Evolutionary conservation across 2,888 invertebrate genomes (phyloP), one percentile per base, ranked within the genome.

Genomic region (Heteromyza rotundicornis): DNA sequence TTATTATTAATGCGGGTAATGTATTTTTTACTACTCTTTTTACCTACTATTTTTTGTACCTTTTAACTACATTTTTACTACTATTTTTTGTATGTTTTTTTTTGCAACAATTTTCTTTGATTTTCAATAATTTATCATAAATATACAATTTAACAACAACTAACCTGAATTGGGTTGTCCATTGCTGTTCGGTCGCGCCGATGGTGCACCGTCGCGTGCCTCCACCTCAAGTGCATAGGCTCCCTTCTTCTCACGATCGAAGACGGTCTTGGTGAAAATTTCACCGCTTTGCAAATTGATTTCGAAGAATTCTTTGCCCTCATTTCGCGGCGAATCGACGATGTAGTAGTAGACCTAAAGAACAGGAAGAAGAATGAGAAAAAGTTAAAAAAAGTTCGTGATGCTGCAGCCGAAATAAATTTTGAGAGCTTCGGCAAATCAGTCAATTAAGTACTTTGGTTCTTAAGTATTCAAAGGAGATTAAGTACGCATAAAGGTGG

Each of bases 181-280:
- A 80, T 93, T 92, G 80, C 94, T 93, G 83, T 96, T 96, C 49
- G 96, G 96, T 68, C 96, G 87, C 59, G 95, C 96, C 14, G 98
- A 98, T n/a, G 95, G 92, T 60, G 95, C 95, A 57, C 97, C 96
- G 81, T 99, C 99, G 62, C 96, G 87, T 0, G 98, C 98, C 83
- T 96, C 95, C 74, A 99, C 97, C 82, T 97, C 96, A 79, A 99
- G 85, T 36, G 98, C 98, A 85, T 98, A 98, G 63, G 97, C 96
- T 51, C 94, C 95, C 82, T 97, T 96, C 87, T 96, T 96, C 85
- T 98, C 98, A 68, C 98, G 90, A 86, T 98, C 98, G 87, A 98
- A 98, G 76, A 95, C 92, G 72, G 94, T 88, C 84, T 95, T 94
- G 47, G 97, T 96, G 85, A 93, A 96, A 80, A 98, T 93, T 84